A percentile compares a stretch with the other conserved stretches of the same genome.
phyloP scores from a whole-genome alignment of 2,113 vertebrate genomes.

The Calidris pugnax region DNA sequence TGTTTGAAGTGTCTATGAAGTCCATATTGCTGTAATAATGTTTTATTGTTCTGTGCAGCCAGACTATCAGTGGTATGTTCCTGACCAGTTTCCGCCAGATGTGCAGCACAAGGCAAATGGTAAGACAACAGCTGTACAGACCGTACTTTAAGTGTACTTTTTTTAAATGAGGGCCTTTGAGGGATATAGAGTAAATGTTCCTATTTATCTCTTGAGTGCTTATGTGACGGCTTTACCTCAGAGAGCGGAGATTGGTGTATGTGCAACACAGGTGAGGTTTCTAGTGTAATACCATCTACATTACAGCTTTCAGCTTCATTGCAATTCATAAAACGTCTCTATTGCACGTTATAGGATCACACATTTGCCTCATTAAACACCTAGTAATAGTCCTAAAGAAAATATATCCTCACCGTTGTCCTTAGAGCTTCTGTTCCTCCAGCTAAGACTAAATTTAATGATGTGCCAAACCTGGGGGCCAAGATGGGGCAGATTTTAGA shows the following conservation, averaged over 20 bases:
- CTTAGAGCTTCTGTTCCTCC: background rate
- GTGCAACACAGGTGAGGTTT: background rate
- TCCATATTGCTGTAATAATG: conserved; percentile 71
- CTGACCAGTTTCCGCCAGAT: conserved; percentile 78
- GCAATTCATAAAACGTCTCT: background rate
- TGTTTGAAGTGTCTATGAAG: conserved; percentile 73
- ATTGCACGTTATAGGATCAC: background rate
- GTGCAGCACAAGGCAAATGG: conserved; percentile 71
- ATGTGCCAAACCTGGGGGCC: background rate
- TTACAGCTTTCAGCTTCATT: background rate
- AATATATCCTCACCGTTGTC: background rate
- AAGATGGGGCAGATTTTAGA: background rate
- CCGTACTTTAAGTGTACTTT: conserved; percentile 53
- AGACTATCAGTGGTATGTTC: conserved; percentile 75
- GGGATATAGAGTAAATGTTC: conserved; percentile 39
- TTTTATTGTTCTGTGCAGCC: conserved; percentile 77
- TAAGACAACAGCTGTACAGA: conserved; percentile 74
- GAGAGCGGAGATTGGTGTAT: background rate
- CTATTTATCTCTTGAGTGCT: background rate
- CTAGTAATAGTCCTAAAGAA: background rate
- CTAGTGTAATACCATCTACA: background rate
- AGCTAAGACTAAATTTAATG: background rate
- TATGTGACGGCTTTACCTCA: background rate
- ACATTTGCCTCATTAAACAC: background rate
- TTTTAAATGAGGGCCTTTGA: conserved; percentile 34